Percentiles rank a stretch among this genome's conserved stretches.
phyloP scores from a whole-genome alignment of 2,797 vertebrate species.

The Cottoperca gobio region DNA sequence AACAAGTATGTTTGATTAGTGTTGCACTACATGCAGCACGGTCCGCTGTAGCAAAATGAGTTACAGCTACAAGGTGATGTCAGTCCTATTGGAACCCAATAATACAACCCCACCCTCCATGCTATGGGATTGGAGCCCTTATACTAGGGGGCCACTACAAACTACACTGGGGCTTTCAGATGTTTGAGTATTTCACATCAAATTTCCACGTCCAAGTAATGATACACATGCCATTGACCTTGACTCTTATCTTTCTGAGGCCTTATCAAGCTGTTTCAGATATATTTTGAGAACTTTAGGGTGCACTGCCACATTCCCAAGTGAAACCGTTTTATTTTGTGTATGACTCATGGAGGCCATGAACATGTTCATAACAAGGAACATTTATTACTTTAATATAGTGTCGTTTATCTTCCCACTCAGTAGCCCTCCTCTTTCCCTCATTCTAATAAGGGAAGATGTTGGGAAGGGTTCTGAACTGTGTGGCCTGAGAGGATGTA shows the following conservation, averaged over 20 bases:
- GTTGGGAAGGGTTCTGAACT: conserved; percentile 23
- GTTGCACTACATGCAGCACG: conserved; percentile 57
- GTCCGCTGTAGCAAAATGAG: conserved; percentile 66
- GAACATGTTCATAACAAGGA: conserved; percentile 30
- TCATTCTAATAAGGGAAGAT: conserved; percentile 10
- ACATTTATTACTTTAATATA: conserved; percentile 35
- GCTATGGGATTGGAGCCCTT: conserved; percentile 47
- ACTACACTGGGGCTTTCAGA: conserved; percentile 6
- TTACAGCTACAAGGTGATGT: conserved; percentile 77
- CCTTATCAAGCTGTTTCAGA: conserved; percentile 34
- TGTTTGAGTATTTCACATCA: conserved; percentile 9
- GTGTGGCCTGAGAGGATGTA: conserved; percentile 18
- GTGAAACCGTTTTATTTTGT: conserved; percentile 38
- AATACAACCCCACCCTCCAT: conserved; percentile 63
- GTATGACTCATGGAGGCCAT: conserved; percentile 32
- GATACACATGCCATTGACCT: conserved; percentile 7
- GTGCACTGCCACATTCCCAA: conserved; percentile 18
- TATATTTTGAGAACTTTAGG: conserved; percentile 16
- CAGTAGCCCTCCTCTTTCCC: not conserved
- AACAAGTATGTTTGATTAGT: conserved; percentile 78
- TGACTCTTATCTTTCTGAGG: conserved; percentile 17
- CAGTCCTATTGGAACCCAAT: conserved; percentile 68
- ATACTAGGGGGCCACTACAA: conserved; percentile 27
- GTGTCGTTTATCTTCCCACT: conserved; percentile 19
- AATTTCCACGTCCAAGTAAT: not conserved